Conservation (phyloP, 1,140 invertebrate genomes). For the Diorhabda sublineata region DNA sequence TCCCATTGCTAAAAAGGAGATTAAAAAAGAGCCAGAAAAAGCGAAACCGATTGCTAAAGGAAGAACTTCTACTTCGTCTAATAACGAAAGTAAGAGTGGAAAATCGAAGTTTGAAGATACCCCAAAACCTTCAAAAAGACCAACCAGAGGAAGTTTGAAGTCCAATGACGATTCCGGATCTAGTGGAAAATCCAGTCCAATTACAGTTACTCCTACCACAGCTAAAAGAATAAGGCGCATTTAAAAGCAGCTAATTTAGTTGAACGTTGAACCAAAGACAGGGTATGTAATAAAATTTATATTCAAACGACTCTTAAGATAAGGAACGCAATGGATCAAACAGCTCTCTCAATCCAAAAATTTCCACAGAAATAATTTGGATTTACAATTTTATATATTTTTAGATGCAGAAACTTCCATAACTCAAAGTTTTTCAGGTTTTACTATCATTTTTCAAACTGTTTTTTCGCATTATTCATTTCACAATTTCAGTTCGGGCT, state of each 20-base stretch:
- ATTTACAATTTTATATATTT: too few species aligned
- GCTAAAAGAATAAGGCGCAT: slow-evolving; percentile 41
- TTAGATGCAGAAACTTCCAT: too few species aligned
- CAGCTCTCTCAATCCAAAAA: too few species aligned
- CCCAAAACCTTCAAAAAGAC: slow-evolving; percentile 40
- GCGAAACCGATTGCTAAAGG: slow-evolving; percentile 31
- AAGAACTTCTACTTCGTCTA: slow-evolving; percentile 30
- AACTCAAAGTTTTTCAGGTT: too few species aligned
- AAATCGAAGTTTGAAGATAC: slow-evolving; percentile 40
- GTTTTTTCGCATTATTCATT: too few species aligned
- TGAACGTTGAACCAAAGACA: background rate
- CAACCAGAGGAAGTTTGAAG: slow-evolving; percentile 46
- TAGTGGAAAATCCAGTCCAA: slow-evolving; percentile 45
- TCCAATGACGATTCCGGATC: slow-evolving; percentile 42
- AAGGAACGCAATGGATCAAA: too few species aligned
- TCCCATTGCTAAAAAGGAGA: slow-evolving; percentile 37
- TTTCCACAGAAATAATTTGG: too few species aligned
- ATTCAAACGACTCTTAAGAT: background rate
- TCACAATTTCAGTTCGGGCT: too few species aligned
- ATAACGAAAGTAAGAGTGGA: slow-evolving; percentile 37
- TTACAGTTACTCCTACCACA: slow-evolving; percentile 40
- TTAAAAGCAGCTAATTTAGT: slow-evolving; percentile 14
- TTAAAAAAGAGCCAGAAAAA: slow-evolving; percentile 43
- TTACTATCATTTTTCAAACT: too few species aligned
- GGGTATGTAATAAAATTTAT: background rate